These are phyloP conservation scores for Fregetta grallaria DNA, from an alignment of 2,113 vertebrate species.

Conservation along the genomic window DNA sequence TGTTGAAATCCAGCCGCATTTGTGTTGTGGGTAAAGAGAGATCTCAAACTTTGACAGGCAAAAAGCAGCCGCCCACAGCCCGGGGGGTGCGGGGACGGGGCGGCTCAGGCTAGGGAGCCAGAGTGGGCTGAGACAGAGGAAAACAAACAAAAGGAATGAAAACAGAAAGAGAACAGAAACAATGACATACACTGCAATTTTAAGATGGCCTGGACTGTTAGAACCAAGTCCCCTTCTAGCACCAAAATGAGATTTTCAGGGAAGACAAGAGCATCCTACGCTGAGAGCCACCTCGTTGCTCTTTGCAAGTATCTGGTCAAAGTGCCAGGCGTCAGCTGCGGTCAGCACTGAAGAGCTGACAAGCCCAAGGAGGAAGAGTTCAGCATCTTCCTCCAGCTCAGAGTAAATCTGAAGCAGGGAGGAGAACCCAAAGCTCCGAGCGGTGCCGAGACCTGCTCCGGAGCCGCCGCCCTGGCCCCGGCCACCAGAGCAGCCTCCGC, in stretches of 20 bases:
- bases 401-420: neutral
- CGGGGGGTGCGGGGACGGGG: neutral
- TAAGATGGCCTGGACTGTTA: neutral
- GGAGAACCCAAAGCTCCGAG: neutral
- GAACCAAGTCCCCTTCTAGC: neutral
- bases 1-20: neutral
- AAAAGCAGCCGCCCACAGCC: neutral
- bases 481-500: neutral
- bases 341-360: neutral
- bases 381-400: neutral
- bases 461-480: accelerated
- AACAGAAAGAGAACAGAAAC: neutral
- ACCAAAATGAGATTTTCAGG: neutral
- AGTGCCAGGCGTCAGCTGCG: accelerated
- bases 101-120: neutral
- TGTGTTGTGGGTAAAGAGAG: neutral
- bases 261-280: accelerated
- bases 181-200: accelerated
- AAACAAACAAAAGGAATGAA: neutral
- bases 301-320: neutral
- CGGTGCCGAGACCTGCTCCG: neutral
- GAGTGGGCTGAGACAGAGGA: neutral
- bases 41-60: neutral
- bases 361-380: neutral
- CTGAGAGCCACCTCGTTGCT: accelerated